These are phyloP conservation scores for Phyllostomus hastatus DNA, from an alignment of 2,113 vertebrate species.

Conservation along the genomic window DNA sequence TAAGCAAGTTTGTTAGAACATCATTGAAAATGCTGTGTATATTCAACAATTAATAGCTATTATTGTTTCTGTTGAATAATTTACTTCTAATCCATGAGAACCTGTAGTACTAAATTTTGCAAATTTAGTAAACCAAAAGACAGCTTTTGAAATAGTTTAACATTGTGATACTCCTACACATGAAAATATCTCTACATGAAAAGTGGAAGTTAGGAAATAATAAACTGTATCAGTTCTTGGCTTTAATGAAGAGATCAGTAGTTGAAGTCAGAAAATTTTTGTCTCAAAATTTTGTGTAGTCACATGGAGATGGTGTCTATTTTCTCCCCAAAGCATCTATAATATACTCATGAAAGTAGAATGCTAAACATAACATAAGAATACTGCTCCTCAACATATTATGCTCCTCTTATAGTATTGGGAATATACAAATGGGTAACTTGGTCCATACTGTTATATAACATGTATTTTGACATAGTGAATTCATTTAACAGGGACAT, in stretches of 20 bases:
- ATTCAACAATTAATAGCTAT: slow-evolving; percentile 19
- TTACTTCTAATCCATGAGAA: slow-evolving; percentile 29
- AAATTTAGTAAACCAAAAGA: neutral
- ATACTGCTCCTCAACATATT: neutral
- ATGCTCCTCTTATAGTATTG: neutral
- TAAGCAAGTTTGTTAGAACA: slow-evolving; percentile 61
- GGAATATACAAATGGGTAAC: slow-evolving; percentile 14
- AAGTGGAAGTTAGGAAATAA: neutral
- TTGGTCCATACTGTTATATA: slow-evolving; percentile 7
- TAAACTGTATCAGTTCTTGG: neutral
- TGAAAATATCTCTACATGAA: neutral
- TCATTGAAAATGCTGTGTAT: neutral
- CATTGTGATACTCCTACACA: neutral
- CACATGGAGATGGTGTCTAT: neutral
- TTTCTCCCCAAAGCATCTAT: neutral
- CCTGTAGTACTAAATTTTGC: neutral
- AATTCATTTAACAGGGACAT: slow-evolving; percentile 1
- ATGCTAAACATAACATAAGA: neutral
- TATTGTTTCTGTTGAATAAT: slow-evolving; percentile 17
- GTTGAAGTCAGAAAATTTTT: neutral
- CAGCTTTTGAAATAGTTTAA: slow-evolving; percentile 24
- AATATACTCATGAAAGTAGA: neutral
- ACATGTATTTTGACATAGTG: neutral
- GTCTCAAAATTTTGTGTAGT: neutral
- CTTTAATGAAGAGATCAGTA: slow-evolving; percentile 23